Evolutionary conservation across 2,888 invertebrate genomes (phyloP).

Genomic region (Andricus curvator): DNA sequence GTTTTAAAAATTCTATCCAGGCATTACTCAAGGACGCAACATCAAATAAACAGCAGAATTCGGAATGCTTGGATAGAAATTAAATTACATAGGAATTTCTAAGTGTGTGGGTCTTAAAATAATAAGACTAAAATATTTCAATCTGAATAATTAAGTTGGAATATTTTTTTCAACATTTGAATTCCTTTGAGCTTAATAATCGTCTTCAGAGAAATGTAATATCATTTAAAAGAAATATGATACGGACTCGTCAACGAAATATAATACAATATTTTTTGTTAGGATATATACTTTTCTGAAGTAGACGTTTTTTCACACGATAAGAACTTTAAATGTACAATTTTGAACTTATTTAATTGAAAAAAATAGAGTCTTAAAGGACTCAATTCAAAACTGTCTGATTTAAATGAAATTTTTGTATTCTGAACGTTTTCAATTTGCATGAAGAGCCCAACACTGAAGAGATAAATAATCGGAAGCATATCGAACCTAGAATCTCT

Average conservation of each 20-base stretch:
- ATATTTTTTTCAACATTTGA: background rate
- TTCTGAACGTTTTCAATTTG: background rate
- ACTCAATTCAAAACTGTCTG: no score
- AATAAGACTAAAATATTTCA: slow-evolving; percentile 18
- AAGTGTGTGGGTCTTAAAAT: background rate
- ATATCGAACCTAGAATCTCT: slow-evolving; percentile 86
- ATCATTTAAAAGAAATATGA: background rate
- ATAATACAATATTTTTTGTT: background rate
- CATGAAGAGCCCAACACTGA: background rate
- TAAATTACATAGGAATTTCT: background rate
- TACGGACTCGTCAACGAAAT: no score
- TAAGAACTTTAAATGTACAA: no score
- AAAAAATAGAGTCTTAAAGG: no score
- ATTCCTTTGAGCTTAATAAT: background rate
- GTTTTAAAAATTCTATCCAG: background rate
- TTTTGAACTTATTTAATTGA: background rate
- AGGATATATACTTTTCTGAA: background rate
- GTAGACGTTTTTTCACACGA: background rate
- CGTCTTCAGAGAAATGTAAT: background rate
- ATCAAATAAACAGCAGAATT: background rate
- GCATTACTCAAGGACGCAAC: background rate
- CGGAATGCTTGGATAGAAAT: slow-evolving; percentile 1
- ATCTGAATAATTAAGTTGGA: background rate
- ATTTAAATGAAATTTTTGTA: background rate
- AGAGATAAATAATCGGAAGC: slow-evolving; percentile 7